A percentile compares a stretch with the other conserved stretches of the same genome.
Evolutionary conservation across 1,140 invertebrate genomes (phyloP).

Genomic region (Agrilus planipennis): DNA sequence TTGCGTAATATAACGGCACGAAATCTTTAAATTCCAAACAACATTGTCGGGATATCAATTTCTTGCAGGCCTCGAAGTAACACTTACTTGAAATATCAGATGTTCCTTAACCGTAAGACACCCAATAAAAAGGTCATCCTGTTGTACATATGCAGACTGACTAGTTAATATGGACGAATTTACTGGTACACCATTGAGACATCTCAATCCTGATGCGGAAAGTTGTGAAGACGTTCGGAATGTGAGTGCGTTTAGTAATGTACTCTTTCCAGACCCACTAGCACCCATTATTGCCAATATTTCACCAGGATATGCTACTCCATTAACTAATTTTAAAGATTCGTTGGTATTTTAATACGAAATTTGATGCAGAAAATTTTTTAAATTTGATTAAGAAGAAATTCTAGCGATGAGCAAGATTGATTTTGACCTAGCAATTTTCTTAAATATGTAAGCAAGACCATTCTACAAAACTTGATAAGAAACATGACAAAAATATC

Average conservation of each 20-base stretch:
- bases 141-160: conserved; percentile 88
- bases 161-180: conserved; percentile 55
- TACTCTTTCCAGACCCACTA: conserved; percentile 93
- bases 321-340: conserved; percentile 51
- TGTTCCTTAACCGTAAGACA: conserved; percentile 87
- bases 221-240: conserved; percentile 59
- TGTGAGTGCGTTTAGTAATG: conserved; percentile 82
- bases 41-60: too few species aligned
- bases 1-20: too few species aligned
- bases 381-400: too few species aligned
- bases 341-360: too few species aligned
- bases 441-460: too few species aligned
- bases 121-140: conserved; percentile 88
- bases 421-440: too few species aligned
- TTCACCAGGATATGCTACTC: conserved; percentile 79
- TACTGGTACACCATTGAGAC: conserved; percentile 59
- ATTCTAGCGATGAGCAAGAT: too few species aligned
- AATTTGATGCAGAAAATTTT: too few species aligned
- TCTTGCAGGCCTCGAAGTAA: too few species aligned
- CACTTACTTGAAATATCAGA: conserved; percentile 75
- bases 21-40: too few species aligned
- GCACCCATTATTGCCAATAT: conserved; percentile 87
- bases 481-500: too few species aligned
- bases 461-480: too few species aligned
- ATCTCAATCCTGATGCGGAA: conserved; percentile 53